These are phyloP conservation scores for Pilophorus perplexus DNA, from an alignment of 2,888 invertebrate genomes.

Conservation along the genomic window DNA sequence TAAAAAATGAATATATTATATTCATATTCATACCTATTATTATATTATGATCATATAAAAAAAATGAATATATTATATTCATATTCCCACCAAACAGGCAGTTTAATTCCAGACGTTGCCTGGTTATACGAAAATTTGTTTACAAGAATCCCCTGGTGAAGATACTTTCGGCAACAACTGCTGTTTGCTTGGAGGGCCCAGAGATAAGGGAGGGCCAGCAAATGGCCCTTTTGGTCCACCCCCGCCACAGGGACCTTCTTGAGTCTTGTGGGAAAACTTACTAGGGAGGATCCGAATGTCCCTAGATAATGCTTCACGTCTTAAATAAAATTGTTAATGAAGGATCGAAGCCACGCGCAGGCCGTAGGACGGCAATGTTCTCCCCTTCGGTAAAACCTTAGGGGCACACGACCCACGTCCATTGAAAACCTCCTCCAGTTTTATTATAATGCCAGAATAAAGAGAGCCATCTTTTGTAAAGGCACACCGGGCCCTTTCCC, in stretches of 20 bases:
- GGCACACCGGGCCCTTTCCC: constrained; percentile 41
- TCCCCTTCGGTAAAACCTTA: constrained; percentile 25
- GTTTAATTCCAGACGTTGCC: too few species aligned
- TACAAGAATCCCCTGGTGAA: too few species aligned
- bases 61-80: too few species aligned
- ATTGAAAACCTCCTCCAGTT: constrained; percentile 38
- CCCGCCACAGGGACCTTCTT: constrained; percentile 8
- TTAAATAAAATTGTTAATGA: constrained; percentile 37
- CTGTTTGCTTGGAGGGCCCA: constrained; percentile 2
- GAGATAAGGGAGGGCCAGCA: not conserved
- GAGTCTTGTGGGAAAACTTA: constrained; percentile 18
- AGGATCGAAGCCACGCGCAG: constrained; percentile 31
- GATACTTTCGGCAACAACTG: constrained; percentile 3
- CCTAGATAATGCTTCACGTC: constrained; percentile 29
- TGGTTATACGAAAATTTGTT: too few species aligned
- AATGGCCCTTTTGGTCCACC: constrained; percentile 1
- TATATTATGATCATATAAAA: too few species aligned
- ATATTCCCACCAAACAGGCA: too few species aligned
- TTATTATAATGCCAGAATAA: constrained; percentile 41
- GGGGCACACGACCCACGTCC: constrained; percentile 29
- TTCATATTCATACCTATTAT: too few species aligned
- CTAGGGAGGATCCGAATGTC: not conserved
- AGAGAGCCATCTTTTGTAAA: constrained; percentile 39
- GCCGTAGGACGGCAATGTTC: constrained; percentile 5
- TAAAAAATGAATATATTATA: too few species aligned